phyloP scores from a whole-genome alignment of 2,888 invertebrate species.

The Microctonus hyperodae region DNA sequence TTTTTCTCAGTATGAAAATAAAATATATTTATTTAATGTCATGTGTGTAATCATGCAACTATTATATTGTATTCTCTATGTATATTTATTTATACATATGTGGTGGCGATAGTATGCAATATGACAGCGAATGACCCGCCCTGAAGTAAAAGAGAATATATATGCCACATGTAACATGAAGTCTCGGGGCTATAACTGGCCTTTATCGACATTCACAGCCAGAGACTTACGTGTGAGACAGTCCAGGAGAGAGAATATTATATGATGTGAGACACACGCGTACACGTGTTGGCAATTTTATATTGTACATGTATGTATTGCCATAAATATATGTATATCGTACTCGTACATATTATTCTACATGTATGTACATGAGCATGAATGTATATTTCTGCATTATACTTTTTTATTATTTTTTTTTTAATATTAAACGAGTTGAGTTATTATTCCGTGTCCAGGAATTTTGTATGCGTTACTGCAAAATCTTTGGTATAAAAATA shows the following conservation, averaged over 20 bases:
- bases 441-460: too few relatives aligned
- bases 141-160: background rate
- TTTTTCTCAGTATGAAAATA: too few relatives aligned
- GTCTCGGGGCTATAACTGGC: constrained; percentile 35
- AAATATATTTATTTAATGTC: too few relatives aligned
- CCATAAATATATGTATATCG: too few relatives aligned
- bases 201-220: constrained; percentile 37
- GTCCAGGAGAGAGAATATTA: constrained; percentile 1
- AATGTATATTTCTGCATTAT: too few relatives aligned
- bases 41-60: background rate
- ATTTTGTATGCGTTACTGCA: too few relatives aligned
- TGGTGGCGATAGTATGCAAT: constrained; percentile 12
- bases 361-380: too few relatives aligned
- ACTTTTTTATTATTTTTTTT: too few relatives aligned
- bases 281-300: background rate
- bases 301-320: too few relatives aligned
- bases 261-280: background rate
- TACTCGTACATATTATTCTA: too few relatives aligned
- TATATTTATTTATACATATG: constrained; percentile 4
- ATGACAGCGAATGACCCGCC: too few relatives aligned
- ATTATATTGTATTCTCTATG: background rate
- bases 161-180: constrained; percentile 17
- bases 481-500: background rate
- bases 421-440: too few relatives aligned
- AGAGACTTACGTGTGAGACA: constrained; percentile 7